These are phyloP conservation scores for Myxocyprinus asiaticus DNA, from an alignment of 2,113 vertebrate genomes.

Conservation along the genomic window DNA sequence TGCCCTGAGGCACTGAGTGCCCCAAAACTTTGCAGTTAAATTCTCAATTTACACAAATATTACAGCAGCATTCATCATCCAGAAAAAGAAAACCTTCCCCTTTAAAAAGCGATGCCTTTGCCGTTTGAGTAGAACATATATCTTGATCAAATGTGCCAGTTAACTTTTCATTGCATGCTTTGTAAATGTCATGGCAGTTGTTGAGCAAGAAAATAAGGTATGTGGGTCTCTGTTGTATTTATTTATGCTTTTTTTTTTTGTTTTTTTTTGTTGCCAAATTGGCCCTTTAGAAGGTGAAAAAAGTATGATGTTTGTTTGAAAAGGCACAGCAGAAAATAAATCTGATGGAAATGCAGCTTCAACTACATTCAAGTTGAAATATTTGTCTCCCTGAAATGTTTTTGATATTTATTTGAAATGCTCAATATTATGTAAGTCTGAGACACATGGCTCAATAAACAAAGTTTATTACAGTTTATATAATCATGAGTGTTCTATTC, in stretches of 20 bases:
- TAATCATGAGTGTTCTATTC: no score
- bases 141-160: slow-evolving; percentile 11
- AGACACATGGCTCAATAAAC: no score
- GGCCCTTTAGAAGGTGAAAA: neutral
- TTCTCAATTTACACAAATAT: slow-evolving; percentile 19
- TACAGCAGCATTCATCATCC: slow-evolving; percentile 22
- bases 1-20: neutral
- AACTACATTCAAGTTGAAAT: no score
- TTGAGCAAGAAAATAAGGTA: slow-evolving; percentile 23
- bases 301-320: neutral
- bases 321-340: no score
- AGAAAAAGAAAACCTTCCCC: slow-evolving; percentile 14
- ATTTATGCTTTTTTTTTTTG: slow-evolving; percentile 18
- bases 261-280: slow-evolving; percentile 1
- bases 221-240: slow-evolving; percentile 7
- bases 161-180: slow-evolving; percentile 1
- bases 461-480: no score
- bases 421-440: no score
- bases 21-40: slow-evolving; percentile 3
- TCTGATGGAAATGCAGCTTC: no score
- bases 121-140: slow-evolving; percentile 6
- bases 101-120: slow-evolving; percentile 26
- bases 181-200: slow-evolving; percentile 34
- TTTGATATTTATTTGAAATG: no score
- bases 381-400: no score